phyloP scores from a whole-genome alignment of 2,113 vertebrate genomes.

The Sylvilagus bachmani region DNA sequence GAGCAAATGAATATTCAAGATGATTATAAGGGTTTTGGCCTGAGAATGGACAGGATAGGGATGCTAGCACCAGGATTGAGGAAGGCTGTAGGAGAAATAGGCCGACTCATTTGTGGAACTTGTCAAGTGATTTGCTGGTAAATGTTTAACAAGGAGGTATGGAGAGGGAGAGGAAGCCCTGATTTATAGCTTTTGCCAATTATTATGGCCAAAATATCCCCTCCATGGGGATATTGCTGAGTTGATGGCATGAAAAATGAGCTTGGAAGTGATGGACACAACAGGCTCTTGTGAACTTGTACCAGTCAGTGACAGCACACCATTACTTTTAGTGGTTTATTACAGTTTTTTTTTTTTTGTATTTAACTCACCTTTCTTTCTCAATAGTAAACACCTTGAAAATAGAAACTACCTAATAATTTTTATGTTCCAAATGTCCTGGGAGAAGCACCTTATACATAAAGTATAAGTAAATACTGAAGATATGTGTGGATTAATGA shows the following conservation, averaged over 20 bases:
- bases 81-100: neutral
- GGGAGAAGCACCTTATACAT: neutral
- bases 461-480: neutral
- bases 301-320: too few relatives aligned
- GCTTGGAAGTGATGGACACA: neutral
- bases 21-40: neutral
- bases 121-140: neutral
- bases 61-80: neutral
- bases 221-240: neutral
- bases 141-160: neutral
- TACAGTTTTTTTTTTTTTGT: neutral
- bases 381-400: neutral
- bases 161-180: too few relatives aligned
- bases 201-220: neutral
- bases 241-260: neutral
- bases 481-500: neutral
- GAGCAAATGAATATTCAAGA: neutral
- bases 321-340: neutral
- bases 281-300: slow-evolving; percentile 57
- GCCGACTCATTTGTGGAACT: neutral
- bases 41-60: neutral
- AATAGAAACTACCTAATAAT: neutral
- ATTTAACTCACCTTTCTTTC: neutral
- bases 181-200: too few relatives aligned
- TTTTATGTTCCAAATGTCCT: neutral